Evolutionary conservation across 1,140 invertebrate species (phyloP).

Genomic region (Diploscapter pachys): DNA sequence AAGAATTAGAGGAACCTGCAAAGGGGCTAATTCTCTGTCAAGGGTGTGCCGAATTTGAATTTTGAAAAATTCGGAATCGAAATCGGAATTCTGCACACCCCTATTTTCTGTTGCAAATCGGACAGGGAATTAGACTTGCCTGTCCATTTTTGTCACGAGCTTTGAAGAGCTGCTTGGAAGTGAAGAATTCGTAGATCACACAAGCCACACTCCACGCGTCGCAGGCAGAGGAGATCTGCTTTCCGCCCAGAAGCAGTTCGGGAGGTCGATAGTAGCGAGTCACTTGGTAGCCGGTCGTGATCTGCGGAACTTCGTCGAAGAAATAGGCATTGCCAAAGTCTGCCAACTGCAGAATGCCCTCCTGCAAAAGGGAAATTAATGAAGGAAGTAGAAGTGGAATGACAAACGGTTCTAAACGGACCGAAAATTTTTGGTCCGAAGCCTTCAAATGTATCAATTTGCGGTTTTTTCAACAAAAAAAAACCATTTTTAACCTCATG

Average conservation of each 20-base stretch:
- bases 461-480: no score
- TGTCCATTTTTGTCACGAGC: constrained; percentile 97
- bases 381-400: no score
- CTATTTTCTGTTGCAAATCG: no score
- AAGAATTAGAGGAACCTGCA: constrained; percentile 86
- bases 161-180: constrained; percentile 96
- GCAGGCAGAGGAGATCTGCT: constrained; percentile 24
- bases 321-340: constrained; percentile 38
- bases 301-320: constrained; percentile 10
- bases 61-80: no score
- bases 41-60: no score
- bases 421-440: no score
- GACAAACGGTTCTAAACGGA: no score
- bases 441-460: no score
- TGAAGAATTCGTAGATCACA: constrained; percentile 82
- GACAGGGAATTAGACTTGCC: background rate
- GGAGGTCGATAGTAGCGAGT: constrained; percentile 40
- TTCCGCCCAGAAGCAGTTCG: constrained; percentile 34
- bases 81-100: no score
- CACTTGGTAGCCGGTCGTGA: constrained; percentile 15
- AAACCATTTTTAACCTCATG: no score
- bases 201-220: constrained; percentile 99
- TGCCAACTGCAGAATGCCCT: constrained; percentile 28
- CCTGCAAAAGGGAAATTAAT: background rate
- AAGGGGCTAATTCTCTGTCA: background rate